Evolutionary conservation across 1,140 invertebrate genomes (phyloP).

Genomic region (Asobara japonica): DNA sequence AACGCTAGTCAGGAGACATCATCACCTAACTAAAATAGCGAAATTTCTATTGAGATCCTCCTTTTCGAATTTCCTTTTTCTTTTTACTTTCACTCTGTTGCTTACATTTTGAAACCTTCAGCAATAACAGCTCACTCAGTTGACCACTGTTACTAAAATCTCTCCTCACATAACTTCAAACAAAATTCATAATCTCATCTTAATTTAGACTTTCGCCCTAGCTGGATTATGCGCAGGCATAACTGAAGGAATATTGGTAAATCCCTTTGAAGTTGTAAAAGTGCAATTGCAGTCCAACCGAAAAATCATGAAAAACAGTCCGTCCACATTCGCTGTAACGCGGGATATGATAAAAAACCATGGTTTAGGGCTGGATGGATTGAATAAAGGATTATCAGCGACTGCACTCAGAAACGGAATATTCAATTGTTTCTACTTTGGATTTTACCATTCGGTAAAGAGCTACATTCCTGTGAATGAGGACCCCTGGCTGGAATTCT

Average conservation of each 20-base stretch:
- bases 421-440: conserved; percentile 94
- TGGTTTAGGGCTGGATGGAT: conserved; percentile 80
- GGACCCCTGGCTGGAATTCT: conserved; percentile 63
- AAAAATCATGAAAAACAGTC: conserved; percentile 67
- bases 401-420: conserved; percentile 88
- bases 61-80: no score
- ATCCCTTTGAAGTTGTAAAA: conserved; percentile 96
- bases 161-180: no score
- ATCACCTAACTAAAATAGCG: no score
- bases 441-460: conserved; percentile 93
- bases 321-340: conserved; percentile 82
- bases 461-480: conserved; percentile 76
- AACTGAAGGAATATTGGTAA: conserved; percentile 89
- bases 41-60: no score
- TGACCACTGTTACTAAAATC: no score
- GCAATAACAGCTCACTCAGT: no score
- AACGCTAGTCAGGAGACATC: no score
- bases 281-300: conserved; percentile 82
- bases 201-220: conserved; percentile 82
- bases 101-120: no score
- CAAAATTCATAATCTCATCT: neutral
- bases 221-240: conserved; percentile 87
- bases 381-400: conserved; percentile 89
- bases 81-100: no score
- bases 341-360: conserved; percentile 79